Base-by-base conservation (phyloP, 2,797 vertebrate species). In the Phrynocephalus forsythii region DNA sequence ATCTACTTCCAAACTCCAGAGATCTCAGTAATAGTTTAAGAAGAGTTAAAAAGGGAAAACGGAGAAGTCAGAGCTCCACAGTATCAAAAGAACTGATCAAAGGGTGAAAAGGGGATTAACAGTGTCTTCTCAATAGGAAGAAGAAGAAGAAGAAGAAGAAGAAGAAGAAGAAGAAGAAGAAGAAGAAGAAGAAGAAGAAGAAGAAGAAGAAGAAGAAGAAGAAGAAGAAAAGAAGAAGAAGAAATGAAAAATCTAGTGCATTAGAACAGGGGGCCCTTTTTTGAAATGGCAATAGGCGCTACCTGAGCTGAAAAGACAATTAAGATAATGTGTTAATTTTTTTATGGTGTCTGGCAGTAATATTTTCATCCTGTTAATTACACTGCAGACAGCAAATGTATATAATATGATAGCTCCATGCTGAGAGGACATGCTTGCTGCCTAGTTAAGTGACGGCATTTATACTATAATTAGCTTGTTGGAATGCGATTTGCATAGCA, bases 391-490 rank as follows among this genome's bases (percentile, higher is more conserved):
- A 96, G 96, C 94, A 96, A 96, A 97, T 95, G 94, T 95, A 96
- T 95, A 95, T 95, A 95, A 95, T 92, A 95, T 91, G 95, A 96
- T 95, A 93, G 95, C 95, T 95, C 93, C 90, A 94, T 92, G 95
- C 93, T 87, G 96, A 96, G 96, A 92, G 93, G 96, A 95, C 94
- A 94, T 91, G 95, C 92, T 94, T 87, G 87, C 95, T 96, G 96
- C 95, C 95, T 96, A 96, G 94, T 92, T 96, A 97, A 96, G 95
- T 92, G 96, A 93, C 92, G 95, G 93, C 94, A 93, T 96, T 97
- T 97, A 97, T 96, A 96, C 96, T 96, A 96, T 97, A 97, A 98
- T 97, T 97, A 97, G 97, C 95, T 96, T 92, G 94, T 93, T 94
- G 94, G 95, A 97, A 96, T 96, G 97, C 92, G 93, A 96, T 96